Percentiles rank a stretch among this genome's conserved stretches.
Evolutionary conservation across 1,140 invertebrate genomes (phyloP).

Genomic region (Himalopsyche phryganea): DNA sequence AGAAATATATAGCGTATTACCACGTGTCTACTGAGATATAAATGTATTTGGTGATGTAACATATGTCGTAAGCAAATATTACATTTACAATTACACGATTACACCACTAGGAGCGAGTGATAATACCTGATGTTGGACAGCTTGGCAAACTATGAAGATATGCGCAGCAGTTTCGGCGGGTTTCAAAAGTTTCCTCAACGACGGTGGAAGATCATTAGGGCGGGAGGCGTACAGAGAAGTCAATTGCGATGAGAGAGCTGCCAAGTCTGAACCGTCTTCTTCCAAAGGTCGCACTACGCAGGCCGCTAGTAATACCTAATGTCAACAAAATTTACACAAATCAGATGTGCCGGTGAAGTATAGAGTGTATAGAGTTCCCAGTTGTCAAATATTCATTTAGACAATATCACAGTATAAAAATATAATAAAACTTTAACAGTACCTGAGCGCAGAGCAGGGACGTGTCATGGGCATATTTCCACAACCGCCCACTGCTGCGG

Average conservation of each 20-base stretch:
- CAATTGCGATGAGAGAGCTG: conserved; percentile 50
- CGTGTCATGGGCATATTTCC: conserved; percentile 27
- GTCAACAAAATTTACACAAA: not conserved
- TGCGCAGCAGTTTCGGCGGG: conserved; percentile 56
- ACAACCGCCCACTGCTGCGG: conserved; percentile 19
- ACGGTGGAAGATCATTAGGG: conserved; percentile 43
- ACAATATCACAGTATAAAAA: too few species aligned
- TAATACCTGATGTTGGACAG: conserved; percentile 56
- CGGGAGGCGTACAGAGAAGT: conserved; percentile 46
- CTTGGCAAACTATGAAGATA: conserved; percentile 55
- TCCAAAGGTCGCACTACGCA: conserved; percentile 52
- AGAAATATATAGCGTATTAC: not conserved
- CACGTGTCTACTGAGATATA: too few species aligned
- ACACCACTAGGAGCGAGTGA: too few species aligned
- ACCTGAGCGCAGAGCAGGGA: conserved; percentile 29
- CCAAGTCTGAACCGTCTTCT: conserved; percentile 45
- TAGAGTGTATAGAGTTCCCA: too few species aligned
- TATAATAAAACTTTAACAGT: too few species aligned
- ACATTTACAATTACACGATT: too few species aligned
- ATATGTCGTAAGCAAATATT: too few species aligned
- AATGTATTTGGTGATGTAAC: too few species aligned
- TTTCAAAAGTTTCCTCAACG: conserved; percentile 53
- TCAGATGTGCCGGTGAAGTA: too few species aligned
- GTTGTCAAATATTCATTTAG: too few species aligned
- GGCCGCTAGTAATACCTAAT: conserved; percentile 50